Base-by-base conservation (phyloP, 2,888 invertebrate genomes). In the Catocala sponsa region DNA sequence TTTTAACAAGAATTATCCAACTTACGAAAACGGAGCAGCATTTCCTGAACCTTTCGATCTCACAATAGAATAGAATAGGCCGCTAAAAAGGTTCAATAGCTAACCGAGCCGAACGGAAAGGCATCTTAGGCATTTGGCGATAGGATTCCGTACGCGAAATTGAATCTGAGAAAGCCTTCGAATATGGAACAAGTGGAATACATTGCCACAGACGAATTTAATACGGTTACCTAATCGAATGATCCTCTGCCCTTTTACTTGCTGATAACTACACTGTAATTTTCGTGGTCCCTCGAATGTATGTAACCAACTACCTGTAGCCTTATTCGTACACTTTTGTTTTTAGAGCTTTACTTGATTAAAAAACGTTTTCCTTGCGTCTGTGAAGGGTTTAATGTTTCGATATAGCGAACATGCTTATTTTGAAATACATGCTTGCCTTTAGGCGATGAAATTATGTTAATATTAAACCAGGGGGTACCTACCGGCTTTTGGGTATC, bases 61-160 rank as follows among this genome's bases (percentile, higher is more conserved):
- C 56, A 66, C 70, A 65, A 70, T 68, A 55, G 53, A 44, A 50
- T 56, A 60, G 62, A 76, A 67, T 57, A 65, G 63, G 50, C 55
- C 63, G 70, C 67, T 61, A 66, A 72, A 73, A 68, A 68, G 76
- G 77, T 73, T 70, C 65, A 61, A 74, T 71, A 59, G 42, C 60
- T 35, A 50, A 55, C 54, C 50, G 32, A 63, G 46, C 43, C 48
- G 50, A 60, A 50, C 25, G 57, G 57, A 51, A 61, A 51, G 59
- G 64, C 68, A 63, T 65, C 69, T 62, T 55, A 65, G 49, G 63
- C 55, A 73, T 70, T 76, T 63, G 60, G 61, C 59, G 60, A 65
- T 65, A 59, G 53, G 55, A 62, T 70, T 59, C 51, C 51, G 49
- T 65, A 68, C 58, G 58, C 62, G 63, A 74, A 71, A 76, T 76